A percentile compares a stretch with the other conserved stretches of the same genome.
phyloP scores from a whole-genome alignment of 2,888 invertebrate genomes.

The Adineta ricciae region DNA sequence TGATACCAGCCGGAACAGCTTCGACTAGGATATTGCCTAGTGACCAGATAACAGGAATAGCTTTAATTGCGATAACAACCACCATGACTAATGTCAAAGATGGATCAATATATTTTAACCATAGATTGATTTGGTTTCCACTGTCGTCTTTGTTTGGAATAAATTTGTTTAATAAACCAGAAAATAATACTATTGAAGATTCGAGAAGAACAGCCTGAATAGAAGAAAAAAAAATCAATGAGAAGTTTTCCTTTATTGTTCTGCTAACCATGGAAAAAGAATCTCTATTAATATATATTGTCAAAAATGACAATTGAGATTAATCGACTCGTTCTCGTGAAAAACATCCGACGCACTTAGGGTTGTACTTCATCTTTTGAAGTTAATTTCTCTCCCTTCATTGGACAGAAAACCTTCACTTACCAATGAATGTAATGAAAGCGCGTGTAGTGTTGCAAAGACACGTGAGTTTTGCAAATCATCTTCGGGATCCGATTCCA shows the following conservation, averaged over 20 bases:
- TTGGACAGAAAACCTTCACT: background rate
- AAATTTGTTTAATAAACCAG: slow-evolving; percentile 11
- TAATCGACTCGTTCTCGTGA: background rate
- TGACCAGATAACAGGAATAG: slow-evolving; percentile 3
- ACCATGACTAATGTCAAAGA: slow-evolving; percentile 19
- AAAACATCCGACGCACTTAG: background rate
- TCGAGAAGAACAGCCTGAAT: slow-evolving; percentile 1
- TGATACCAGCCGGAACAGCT: background rate
- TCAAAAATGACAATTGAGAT: background rate
- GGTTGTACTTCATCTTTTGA: background rate
- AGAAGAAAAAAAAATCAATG: background rate
- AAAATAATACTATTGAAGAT: slow-evolving; percentile 14
- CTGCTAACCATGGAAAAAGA: background rate
- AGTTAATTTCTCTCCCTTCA: background rate
- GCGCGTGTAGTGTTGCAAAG: background rate
- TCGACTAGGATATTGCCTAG: background rate
- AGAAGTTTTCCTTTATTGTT: too few relatives aligned
- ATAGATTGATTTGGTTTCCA: background rate
- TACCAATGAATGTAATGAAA: slow-evolving; percentile 20
- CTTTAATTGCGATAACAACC: background rate
- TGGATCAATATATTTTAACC: slow-evolving; percentile 17
- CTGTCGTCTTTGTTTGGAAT: background rate
- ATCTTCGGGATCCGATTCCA: background rate
- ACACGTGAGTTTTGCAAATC: background rate
- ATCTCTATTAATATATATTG: background rate